Percentiles rank a stretch among this genome's conserved stretches.
Conservation (phyloP, 1,140 invertebrate species). For the Diploscapter pachys region DNA sequence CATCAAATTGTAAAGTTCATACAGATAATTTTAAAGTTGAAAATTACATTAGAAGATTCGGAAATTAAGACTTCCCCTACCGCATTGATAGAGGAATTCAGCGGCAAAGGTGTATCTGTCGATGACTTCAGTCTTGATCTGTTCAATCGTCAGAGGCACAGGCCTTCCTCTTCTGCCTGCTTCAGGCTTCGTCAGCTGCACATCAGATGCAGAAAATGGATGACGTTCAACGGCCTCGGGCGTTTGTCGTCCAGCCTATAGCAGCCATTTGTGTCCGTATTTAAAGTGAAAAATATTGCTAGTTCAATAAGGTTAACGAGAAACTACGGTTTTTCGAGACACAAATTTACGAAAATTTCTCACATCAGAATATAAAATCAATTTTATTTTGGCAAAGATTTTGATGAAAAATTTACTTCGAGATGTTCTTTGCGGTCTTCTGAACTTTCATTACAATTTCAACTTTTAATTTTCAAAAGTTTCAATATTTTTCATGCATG, state of each 20-base stretch:
- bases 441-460: too few relatives aligned
- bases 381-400: too few relatives aligned
- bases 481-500: too few relatives aligned
- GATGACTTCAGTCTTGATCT: slow-evolving; percentile 47
- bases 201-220: slow-evolving; percentile 44
- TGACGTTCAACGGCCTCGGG: slow-evolving; percentile 32
- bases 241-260: slow-evolving; percentile 43
- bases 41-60: background rate
- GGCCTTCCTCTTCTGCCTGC: slow-evolving; percentile 37
- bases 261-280: background rate
- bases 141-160: slow-evolving; percentile 40
- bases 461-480: too few relatives aligned
- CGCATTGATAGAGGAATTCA: slow-evolving; percentile 38
- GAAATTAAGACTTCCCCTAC: slow-evolving; percentile 17
- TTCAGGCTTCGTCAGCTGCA: slow-evolving; percentile 23
- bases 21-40: background rate
- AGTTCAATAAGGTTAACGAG: too few relatives aligned
- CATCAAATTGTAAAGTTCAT: background rate
- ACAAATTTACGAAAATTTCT: too few relatives aligned
- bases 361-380: too few relatives aligned
- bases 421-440: too few relatives aligned
- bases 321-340: too few relatives aligned
- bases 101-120: slow-evolving; percentile 44
- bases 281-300: too few relatives aligned
- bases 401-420: too few relatives aligned